Evolutionary conservation across 2,113 vertebrate genomes (phyloP), one percentile per base, ranked within the genome.

Genomic region (Macrotus californicus): DNA sequence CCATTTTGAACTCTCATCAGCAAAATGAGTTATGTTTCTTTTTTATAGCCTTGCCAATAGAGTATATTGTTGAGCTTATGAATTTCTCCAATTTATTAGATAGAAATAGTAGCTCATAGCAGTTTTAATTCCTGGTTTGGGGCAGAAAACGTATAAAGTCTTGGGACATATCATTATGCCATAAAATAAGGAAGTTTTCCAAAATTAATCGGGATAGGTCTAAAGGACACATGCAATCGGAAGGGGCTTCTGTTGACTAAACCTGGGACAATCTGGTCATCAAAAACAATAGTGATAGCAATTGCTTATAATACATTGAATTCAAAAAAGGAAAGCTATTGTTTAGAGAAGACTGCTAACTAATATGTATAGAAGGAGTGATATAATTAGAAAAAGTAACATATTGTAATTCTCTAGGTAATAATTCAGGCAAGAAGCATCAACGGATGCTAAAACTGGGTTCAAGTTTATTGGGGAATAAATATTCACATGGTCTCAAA

Each of bases 91-190:
- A 15, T 77, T 43, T 54, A 19, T 56, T 81, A 94, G 34, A 21
- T 91, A 93, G 36, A 89, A 91, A 85, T 50, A 39, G 54, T 64
- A 87, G 16, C 61, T 93, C 66, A 84, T 24, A 22, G 46, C 56
- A 82, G 67, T 92, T 94, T 89, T 70, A 93, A 93, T 87, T 94
- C 54, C 12, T 85, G 43, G 43, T 69, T 87, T 87, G 50, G 52
- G 56, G 31, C 31, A 92, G 24, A 77, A 41, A 85, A 89, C 41
- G 48, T 41, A 61, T 2, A 92, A 92, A 59, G 73, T n/a, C 14
- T 75, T 24, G 24, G 48, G 64, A 46, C 3, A 85, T 84, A 29
- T 54, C 92, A 34, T 54, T 84, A 79, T 22, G 7, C 29, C 70
- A 87, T 56, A 87, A 94, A 87, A 90, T 9, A 88, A 90, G 50